Evolutionary conservation across 2,113 vertebrate species (phyloP), one percentile per base, ranked within the genome.

Genomic region (Campylomormyrus tamandua): DNA sequence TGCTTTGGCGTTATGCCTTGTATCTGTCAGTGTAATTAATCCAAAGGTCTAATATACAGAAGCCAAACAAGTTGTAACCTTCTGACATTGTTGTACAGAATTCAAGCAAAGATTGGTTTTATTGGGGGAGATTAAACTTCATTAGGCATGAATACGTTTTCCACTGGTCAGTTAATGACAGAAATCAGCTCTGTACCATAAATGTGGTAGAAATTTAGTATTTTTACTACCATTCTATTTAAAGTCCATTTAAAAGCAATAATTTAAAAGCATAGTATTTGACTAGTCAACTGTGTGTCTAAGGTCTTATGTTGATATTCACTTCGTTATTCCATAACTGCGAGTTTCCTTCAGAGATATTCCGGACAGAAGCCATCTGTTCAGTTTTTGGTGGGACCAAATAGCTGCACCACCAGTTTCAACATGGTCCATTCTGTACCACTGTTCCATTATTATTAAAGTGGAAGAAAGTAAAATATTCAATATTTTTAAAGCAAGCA

Each of bases 1-100:
- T 49, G 93, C 87, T 89, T 90, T 91, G 89, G 90, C 92, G 1
- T 17, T 80, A 39, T 35, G 31, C 5, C 35, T 39, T 80, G 74
- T 80, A 39, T 42, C 74, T 19, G 74, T 80, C 74, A 80, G 35
- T 42, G 74, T 80, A 80, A 80, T 80, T 80, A 80, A 42, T 80
- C 66, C 66, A 74, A 35, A 10, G 31, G 66, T 70, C 35, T 77
- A 39, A 77, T 15, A 77, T 39, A 39, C 35, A 39, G 70, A 39
- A 77, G 31, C 62, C 62, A 66, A 66, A 66, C 62, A 66, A 66
- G 62, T 11, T 66, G 62, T 27, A 66, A 66, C n/a, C 62, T 31
- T 66, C 62, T 27, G 62, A 31, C n/a, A 66, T 31, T 66, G n/a
- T 66, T 66, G 62, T 31, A 66, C 62, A 66, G n/a, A 66, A 27